These are phyloP conservation scores for Zenarchopterus dispar DNA, from an alignment of 2,797 vertebrate species.

Conservation along the genomic window DNA sequence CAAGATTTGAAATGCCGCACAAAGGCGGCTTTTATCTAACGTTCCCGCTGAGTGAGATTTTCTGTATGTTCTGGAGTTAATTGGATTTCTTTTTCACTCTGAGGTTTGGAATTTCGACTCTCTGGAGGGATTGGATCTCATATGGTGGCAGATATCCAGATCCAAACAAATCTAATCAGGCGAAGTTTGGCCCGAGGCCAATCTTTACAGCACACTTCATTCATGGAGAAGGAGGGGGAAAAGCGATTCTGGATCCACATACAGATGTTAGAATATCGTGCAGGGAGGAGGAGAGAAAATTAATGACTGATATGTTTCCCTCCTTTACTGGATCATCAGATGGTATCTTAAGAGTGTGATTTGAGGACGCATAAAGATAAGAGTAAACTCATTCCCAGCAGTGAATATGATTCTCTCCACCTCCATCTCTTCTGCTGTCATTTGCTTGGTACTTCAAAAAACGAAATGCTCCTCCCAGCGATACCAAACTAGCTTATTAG, in stretches of 20 bases:
- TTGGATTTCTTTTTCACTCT: constrained; percentile 26
- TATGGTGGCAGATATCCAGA: constrained; percentile 33
- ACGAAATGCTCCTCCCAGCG: neutral
- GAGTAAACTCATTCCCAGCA: neutral
- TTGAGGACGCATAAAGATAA: neutral
- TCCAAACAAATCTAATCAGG: constrained; percentile 38
- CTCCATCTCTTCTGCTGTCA: neutral
- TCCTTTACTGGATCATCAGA: neutral
- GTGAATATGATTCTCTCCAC: neutral
- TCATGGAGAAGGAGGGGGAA: constrained; percentile 10
- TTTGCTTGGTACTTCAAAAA: neutral
- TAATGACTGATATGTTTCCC: constrained; percentile 1
- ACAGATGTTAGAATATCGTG: neutral
- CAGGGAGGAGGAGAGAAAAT: constrained; percentile 4
- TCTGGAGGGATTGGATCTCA: constrained; percentile 32
- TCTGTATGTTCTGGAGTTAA: constrained; percentile 16
- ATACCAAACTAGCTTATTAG: neutral
- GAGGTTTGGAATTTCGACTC: constrained; percentile 16
- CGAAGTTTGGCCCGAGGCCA: constrained; percentile 21
- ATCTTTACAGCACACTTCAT: constrained; percentile 10
- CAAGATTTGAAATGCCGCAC: constrained; percentile 2
- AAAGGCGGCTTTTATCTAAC: neutral
- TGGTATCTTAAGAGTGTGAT: no score
- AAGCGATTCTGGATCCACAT: neutral
- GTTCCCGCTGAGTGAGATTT: neutral